Percentiles rank a stretch among this genome's conserved stretches.
phyloP scores from a whole-genome alignment of 2,888 invertebrate genomes.

The Callosobruchus maculatus region DNA sequence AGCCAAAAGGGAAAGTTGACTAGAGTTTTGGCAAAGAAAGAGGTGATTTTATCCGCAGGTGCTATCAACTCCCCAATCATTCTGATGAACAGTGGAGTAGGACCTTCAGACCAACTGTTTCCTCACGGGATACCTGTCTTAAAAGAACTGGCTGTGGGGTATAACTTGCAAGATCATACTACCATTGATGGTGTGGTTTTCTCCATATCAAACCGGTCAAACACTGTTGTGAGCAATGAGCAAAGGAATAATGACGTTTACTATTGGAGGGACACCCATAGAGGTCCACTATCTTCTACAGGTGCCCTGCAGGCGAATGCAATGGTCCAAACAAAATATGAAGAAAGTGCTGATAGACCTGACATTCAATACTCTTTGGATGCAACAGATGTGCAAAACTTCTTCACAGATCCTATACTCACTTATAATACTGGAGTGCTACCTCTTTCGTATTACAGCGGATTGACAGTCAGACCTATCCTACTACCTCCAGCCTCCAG shows the following conservation, averaged over 20 bases:
- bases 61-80: conserved; percentile 62
- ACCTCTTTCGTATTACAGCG: conserved; percentile 62
- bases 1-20: conserved; percentile 44
- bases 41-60: conserved; percentile 61
- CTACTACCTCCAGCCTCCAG: conserved; percentile 61
- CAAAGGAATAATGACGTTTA: conserved; percentile 50
- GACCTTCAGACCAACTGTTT: conserved; percentile 56
- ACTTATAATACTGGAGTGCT: conserved; percentile 45
- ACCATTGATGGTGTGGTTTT: conserved; percentile 60
- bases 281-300: conserved; percentile 56
- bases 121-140: conserved; percentile 55
- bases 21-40: conserved; percentile 53
- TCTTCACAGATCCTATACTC: conserved; percentile 55
- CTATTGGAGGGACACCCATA: conserved; percentile 46
- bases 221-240: conserved; percentile 48
- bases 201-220: conserved; percentile 55
- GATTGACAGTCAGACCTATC: conserved; percentile 60
- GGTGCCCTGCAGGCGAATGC: conserved; percentile 57
- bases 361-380: conserved; percentile 68
- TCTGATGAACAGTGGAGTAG: conserved; percentile 65
- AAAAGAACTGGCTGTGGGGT: conserved; percentile 65
- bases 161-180: conserved; percentile 72
- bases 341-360: conserved; percentile 51
- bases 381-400: conserved; percentile 56
- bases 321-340: conserved; percentile 60